Evolutionary conservation across 1,140 invertebrate species (phyloP), one percentile per base, ranked within the genome.

Genomic region (Lasioglossum albipes): DNA sequence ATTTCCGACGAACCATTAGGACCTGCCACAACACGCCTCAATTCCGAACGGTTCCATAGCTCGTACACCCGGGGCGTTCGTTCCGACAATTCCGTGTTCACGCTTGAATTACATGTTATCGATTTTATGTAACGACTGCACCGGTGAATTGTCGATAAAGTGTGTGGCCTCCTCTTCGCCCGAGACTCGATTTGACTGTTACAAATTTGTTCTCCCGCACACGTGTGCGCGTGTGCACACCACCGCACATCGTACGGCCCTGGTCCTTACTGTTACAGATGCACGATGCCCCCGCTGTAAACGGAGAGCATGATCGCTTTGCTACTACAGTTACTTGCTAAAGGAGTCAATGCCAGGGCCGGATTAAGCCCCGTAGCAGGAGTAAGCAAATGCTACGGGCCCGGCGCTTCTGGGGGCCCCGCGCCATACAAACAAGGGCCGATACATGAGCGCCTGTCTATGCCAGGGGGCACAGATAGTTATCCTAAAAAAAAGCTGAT

Each of bases 1-100:
- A 83, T 83, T 83, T 81, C 59, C 78, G 59, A 81, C 79, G 45
- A 16, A 59, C 27, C 65, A 75, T 81, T 73, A 80, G 41, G n/a
- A 31, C 6, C 22, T 45, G 31, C 66, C 41, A 12, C 52, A 49
- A 16, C 20, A 57, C 41, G 42, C 36, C 52, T 69, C 65, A 16
- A 20, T 54, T 59, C 42, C 68, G 52, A 76, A 66, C 52, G 13
- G n/a, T 42, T 10, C 67, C 10, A 16, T 76, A 45, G 69, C 68
- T 9, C 42, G 16, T n/a, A 18, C 18, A 7, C 36, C 27, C 18
- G 41, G 7, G 7, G 12, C 22, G 41, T 20, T 36, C 12, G 1
- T 7, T 66, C 27, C 22, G 36, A n/a, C 45, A 20, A 54, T 27
- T 67, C 27, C 6, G 54, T 67, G 41, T 13, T 67, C 65, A 49